A percentile compares a stretch with the other conserved stretches of the same genome.
Conservation (phyloP, 1,140 invertebrate species). For the Dinothrombium tinctorium region DNA sequence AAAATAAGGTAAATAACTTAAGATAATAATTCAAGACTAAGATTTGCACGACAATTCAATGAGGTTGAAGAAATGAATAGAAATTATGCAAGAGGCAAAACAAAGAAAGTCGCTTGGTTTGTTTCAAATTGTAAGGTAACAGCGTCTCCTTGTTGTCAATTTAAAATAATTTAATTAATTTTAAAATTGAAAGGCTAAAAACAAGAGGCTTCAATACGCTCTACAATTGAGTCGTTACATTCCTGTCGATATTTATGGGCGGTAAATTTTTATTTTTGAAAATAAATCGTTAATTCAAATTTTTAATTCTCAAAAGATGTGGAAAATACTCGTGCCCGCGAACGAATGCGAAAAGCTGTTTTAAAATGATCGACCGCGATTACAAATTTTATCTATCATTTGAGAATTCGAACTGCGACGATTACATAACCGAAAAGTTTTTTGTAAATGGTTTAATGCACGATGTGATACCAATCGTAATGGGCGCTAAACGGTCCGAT, state of each 20-base stretch:
- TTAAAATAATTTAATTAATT: no score
- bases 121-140: slow-evolving; percentile 90
- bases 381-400: slow-evolving; percentile 38
- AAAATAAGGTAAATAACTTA: neutral
- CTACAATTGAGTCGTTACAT: slow-evolving; percentile 62
- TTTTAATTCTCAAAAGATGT: slow-evolving; percentile 37
- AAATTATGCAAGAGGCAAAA: slow-evolving; percentile 29
- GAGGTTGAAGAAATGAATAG: neutral
- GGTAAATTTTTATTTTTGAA: slow-evolving; percentile 5
- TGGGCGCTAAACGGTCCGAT: slow-evolving; percentile 67
- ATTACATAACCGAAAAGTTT: slow-evolving; percentile 94
- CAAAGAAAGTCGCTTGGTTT: slow-evolving; percentile 86
- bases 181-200: no score
- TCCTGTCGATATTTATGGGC: slow-evolving; percentile 69
- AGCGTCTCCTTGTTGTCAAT: no score
- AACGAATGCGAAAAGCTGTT: slow-evolving; percentile 48
- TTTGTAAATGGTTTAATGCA: slow-evolving; percentile 62
- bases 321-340: slow-evolving; percentile 54
- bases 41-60: neutral
- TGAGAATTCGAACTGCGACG: slow-evolving; percentile 83
- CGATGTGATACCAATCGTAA: slow-evolving; percentile 61
- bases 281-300: no score
- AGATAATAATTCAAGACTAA: neutral
- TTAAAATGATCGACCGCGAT: slow-evolving; percentile 67
- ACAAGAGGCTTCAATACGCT: slow-evolving; percentile 65